These are phyloP conservation scores for Tylochromis polylepis DNA, from an alignment of 2,113 vertebrate species.

Conservation along the genomic window DNA sequence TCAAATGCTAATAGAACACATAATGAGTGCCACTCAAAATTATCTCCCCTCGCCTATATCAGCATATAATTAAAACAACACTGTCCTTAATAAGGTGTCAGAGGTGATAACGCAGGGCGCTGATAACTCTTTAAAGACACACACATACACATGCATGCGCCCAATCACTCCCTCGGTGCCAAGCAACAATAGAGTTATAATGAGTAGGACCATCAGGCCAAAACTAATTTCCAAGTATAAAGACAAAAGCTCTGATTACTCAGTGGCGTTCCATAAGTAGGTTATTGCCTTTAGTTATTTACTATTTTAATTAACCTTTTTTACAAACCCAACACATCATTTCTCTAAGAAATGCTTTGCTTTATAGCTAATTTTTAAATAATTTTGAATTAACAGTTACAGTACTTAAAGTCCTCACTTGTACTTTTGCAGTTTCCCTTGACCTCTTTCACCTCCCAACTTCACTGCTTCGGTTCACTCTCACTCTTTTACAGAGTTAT, in stretches of 20 bases:
- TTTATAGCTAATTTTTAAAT: neutral
- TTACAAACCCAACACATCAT: neutral
- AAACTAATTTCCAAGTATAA: slow-evolving; percentile 54
- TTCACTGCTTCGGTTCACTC: neutral
- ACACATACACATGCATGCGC: slow-evolving; percentile 1
- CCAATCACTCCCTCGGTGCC: slow-evolving; percentile 23
- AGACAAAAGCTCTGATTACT: slow-evolving; percentile 39
- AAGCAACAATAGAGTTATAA: slow-evolving; percentile 53
- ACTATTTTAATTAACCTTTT: slow-evolving; percentile 40
- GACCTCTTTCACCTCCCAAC: neutral
- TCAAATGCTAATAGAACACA: slow-evolving; percentile 43
- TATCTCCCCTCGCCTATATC: slow-evolving; percentile 39
- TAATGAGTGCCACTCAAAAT: slow-evolving; percentile 57
- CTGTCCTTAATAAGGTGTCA: slow-evolving; percentile 54
- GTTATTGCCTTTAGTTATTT: slow-evolving; percentile 53
- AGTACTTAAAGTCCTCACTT: neutral
- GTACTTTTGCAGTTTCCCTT: neutral
- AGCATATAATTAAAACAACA: slow-evolving; percentile 60
- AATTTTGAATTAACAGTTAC: neutral
- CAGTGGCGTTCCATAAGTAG: slow-evolving; percentile 23
- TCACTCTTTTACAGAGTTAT: neutral
- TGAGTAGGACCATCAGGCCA: slow-evolving; percentile 37
- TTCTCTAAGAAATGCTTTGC: neutral
- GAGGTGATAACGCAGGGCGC: slow-evolving; percentile 41
- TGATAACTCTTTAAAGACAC: slow-evolving; percentile 43